Evolutionary conservation across 2,797 vertebrate species (phyloP), one percentile per base, ranked within the genome.

Genomic region (Spheniscus humboldti): DNA sequence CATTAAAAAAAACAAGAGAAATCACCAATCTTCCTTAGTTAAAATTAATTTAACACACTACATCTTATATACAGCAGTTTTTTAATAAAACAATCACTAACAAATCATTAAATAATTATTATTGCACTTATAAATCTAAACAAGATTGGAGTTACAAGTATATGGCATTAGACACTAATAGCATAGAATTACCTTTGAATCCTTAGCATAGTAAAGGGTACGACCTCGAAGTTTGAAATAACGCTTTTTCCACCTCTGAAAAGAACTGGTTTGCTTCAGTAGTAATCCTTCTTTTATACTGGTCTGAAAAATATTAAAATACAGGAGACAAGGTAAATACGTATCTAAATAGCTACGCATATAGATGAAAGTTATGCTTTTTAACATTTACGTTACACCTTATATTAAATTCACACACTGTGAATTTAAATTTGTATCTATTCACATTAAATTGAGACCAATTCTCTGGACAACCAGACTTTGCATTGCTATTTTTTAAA

Each of bases 171-270:
- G 45, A 45, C 45, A n/a, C 13, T 50, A 68, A 41, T 4, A 69
- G 24, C 47, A 86, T 1, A 81, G 33, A 95, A 91, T 97, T 98
- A 99, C 99, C 99, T 99, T 99, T 92, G 99, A 99, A 96, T 99
- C 99, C 98, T 99, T 99, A 97, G 99, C 99, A 91, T 99, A 99
- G 97, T 99, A 99, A 89, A 99, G 99, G 6, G 99, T 99, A 52
- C 99, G 98, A 64, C 99, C 99, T 96, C 99, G 98, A 87, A 99
- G 98, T 97, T 99, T 99, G 98, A 99, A 99, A 97, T 99, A 99
- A 87, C 99, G 98, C 80, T 99, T 99, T 97, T 99, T 99, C 99
- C 99, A 99, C 94, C 99, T 98, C 97, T 99, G 99, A 98, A 99
- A 99, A 41, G 99, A 99, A 94, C 99, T 99, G 83, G 99, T 99